A percentile compares a stretch with the other conserved stretches of the same genome.
These are phyloP conservation scores for Mya arenaria DNA, from an alignment of 1,140 invertebrate species.

Conservation along the genomic window DNA sequence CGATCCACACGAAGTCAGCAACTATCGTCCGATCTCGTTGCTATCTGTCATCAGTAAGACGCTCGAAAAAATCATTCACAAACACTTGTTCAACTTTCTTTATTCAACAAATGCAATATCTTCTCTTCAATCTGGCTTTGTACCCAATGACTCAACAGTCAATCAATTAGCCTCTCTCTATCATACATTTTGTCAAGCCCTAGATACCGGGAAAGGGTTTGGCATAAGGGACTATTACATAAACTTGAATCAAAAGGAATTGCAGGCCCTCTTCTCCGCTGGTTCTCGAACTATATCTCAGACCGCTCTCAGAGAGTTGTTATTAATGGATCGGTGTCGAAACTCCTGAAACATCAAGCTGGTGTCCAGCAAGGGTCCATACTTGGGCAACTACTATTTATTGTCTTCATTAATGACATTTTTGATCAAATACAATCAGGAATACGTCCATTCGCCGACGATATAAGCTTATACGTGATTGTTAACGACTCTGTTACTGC, in stretches of 20 bases:
- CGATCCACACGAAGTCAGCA: background rate
- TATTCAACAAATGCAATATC: background rate
- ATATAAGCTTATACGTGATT: conserved; percentile 9
- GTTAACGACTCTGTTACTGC: background rate
- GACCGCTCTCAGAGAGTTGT: too few relatives aligned
- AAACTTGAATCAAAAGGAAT: too few relatives aligned
- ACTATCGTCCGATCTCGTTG: conserved; percentile 44
- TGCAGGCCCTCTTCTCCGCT: too few relatives aligned
- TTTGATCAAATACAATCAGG: too few relatives aligned
- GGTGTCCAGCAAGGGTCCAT: too few relatives aligned
- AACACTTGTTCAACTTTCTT: conserved; percentile 26
- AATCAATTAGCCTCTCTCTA: conserved; percentile 2
- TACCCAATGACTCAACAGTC: conserved; percentile 6
- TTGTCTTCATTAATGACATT: too few relatives aligned
- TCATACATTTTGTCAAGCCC: background rate
- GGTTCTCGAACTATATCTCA: too few relatives aligned
- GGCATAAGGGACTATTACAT: background rate
- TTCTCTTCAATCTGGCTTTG: background rate
- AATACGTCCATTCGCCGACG: too few relatives aligned
- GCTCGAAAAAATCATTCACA: conserved; percentile 35
- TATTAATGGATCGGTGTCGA: too few relatives aligned
- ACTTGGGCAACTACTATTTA: too few relatives aligned
- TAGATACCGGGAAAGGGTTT: background rate
- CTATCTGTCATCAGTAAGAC: conserved; percentile 28
- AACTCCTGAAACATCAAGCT: too few relatives aligned